Evolutionary conservation across 2,797 vertebrate genomes (phyloP), one percentile per base, ranked within the genome.

Genomic region (Aulostomus chinensis): DNA sequence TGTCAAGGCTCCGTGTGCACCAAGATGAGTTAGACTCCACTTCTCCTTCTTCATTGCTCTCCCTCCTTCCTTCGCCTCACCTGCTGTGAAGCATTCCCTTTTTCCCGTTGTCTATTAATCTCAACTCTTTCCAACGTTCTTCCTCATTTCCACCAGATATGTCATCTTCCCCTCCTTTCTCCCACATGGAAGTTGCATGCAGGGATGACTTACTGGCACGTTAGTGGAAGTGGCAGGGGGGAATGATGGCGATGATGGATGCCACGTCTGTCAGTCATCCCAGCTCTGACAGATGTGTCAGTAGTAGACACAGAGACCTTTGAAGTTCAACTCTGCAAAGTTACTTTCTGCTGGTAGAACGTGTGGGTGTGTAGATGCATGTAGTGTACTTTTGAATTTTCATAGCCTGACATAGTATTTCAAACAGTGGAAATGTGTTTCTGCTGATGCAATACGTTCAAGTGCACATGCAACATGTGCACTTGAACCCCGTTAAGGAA

Each of bases 1-100:
- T 81, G 82, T 78, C 82, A 81, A 48, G 73, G 60, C 68, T 77
- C 47, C 73, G 62, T 80, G 74, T 70, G 77, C 60, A 40, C 68
- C 64, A 54, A 64, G 50, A 82, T 64, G 79, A 85, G 60, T 59
- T 65, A 41, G 49, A 26, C 17, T 40, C 25, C 36, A 65, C 33
- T 54, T 66, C 40, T 48, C 33, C 20, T 18, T 33, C 39, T 55
- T 47, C 39, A n/a, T n/a, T n/a, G n/a, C n/a, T 33, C 35, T 46
- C 28, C 20, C 3, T 36, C 13, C 61, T 66, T 39, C 20, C 18
- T 45, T 30, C 47, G 21, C 48, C 12, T 35, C n/a, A 34, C 67
- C 62, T 34, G 52, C 69, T 68, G 70, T 43, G 76, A 37, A 52
- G 52, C 36, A 61, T 42, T 53, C 30, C 48, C 51, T 62, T 21